Evolutionary conservation across 2,113 vertebrate genomes (phyloP).

Genomic region (Glaucomys volans): DNA sequence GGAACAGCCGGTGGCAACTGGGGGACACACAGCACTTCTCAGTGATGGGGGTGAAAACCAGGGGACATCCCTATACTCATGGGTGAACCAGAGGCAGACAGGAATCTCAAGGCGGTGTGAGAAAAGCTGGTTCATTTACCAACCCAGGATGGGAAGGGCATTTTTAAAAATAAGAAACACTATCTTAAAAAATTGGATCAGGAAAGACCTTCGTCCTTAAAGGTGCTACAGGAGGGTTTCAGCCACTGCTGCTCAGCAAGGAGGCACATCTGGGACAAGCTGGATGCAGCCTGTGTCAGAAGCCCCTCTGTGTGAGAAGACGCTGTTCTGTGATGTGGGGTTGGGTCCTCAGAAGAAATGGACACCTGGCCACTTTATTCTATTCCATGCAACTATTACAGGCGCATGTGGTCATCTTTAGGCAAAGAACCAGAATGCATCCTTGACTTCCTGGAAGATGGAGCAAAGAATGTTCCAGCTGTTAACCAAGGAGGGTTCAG

Average conservation of each 20-base stretch:
- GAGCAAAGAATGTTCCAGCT: background rate
- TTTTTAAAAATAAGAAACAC: background rate
- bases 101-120: background rate
- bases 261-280: background rate
- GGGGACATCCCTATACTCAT: background rate
- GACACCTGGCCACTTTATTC: background rate
- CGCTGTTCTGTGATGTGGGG: too few species aligned
- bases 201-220: background rate
- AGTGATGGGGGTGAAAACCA: too few species aligned
- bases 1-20: too few species aligned
- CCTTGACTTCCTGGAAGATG: background rate
- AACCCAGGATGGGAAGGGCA: background rate
- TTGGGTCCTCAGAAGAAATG: background rate
- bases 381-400: background rate
- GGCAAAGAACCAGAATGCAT: background rate
- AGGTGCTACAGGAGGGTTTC: background rate
- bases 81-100: background rate
- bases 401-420: background rate
- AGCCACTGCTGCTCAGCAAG: background rate
- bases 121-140: background rate
- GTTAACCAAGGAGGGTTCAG: too few species aligned
- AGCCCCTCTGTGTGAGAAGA: background rate
- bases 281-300: too few species aligned
- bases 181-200: background rate
- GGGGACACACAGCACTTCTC: background rate